phyloP scores from a whole-genome alignment of 2,113 vertebrate species.

The Dendrocopos noguchii region DNA sequence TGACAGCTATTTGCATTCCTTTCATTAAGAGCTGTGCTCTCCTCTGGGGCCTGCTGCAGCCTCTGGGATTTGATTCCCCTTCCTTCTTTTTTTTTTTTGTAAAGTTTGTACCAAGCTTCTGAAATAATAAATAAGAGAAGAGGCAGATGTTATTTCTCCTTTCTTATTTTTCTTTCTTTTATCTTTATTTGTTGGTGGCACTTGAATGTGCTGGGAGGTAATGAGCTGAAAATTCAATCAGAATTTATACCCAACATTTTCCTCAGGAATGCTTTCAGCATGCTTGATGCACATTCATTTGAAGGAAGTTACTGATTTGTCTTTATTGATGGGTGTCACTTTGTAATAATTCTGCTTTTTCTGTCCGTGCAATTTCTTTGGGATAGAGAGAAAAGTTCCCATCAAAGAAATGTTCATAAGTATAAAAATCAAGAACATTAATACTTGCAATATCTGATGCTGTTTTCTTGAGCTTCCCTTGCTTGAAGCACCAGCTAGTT shows the following conservation, averaged over 20 bases:
- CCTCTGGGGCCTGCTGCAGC: neutral
- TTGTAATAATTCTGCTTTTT: slow-evolving; percentile 5
- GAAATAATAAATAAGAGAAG: neutral
- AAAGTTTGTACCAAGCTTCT: neutral
- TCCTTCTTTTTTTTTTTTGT: neutral
- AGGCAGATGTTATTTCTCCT: neutral
- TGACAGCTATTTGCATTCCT: slow-evolving; percentile 7
- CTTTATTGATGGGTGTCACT: neutral
- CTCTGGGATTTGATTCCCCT: neutral
- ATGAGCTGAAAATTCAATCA: slow-evolving; percentile 34
- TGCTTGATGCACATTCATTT: slow-evolving; percentile 12
- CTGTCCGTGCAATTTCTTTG: neutral
- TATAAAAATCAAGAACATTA: neutral
- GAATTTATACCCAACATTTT: slow-evolving; percentile 5
- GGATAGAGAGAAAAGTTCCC: neutral
- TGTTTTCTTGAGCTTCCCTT: neutral
- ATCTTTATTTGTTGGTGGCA: neutral
- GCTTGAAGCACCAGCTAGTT: neutral
- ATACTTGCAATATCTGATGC: neutral
- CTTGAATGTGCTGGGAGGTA: neutral
- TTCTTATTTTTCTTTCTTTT: neutral
- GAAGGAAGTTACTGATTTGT: neutral
- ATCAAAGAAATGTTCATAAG: neutral
- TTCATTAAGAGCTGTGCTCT: neutral
- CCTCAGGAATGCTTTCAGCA: slow-evolving; percentile 9